phyloP scores from a whole-genome alignment of 2,888 invertebrate genomes.

The Didymodactylos carnosus region DNA sequence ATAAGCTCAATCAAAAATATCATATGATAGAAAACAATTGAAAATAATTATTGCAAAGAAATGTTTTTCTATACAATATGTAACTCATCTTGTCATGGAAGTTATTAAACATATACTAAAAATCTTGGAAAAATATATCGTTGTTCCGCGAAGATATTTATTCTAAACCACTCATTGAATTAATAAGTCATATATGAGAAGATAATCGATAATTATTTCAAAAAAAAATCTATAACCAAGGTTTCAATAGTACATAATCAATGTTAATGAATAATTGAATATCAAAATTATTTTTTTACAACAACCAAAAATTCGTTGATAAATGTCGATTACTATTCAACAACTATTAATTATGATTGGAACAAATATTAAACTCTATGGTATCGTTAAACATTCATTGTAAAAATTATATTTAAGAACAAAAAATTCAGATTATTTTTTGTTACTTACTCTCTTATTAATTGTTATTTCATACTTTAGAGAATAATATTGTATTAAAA shows the following conservation, averaged over 20 bases:
- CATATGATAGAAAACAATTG: constrained; percentile 57
- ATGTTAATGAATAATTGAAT: background rate
- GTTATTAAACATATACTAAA: constrained; percentile 74
- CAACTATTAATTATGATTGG: constrained; percentile 69
- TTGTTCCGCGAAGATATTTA: constrained; percentile 66
- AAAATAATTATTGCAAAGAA: constrained; percentile 71
- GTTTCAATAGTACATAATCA: background rate
- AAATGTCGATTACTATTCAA: constrained; percentile 65
- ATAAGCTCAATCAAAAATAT: too few species aligned
- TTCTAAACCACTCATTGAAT: constrained; percentile 78
- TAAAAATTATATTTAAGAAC: constrained; percentile 73
- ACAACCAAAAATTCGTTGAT: constrained; percentile 64
- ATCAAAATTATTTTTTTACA: constrained; percentile 54
- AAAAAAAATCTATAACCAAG: background rate
- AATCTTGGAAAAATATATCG: constrained; percentile 77
- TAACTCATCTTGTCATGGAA: constrained; percentile 81
- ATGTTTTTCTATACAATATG: constrained; percentile 65
- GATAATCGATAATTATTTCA: constrained; percentile 44
- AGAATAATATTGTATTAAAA: constrained; percentile 39
- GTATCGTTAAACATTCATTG: constrained; percentile 82
- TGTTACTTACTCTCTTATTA: constrained; percentile 47
- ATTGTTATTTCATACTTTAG: constrained; percentile 90
- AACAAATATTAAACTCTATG: constrained; percentile 69
- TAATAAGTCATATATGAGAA: constrained; percentile 91
- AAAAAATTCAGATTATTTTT: constrained; percentile 84